Evolutionary conservation across 2,797 vertebrate genomes (phyloP), one percentile per base, ranked within the genome.

Genomic region (Coregonus sp.): DNA sequence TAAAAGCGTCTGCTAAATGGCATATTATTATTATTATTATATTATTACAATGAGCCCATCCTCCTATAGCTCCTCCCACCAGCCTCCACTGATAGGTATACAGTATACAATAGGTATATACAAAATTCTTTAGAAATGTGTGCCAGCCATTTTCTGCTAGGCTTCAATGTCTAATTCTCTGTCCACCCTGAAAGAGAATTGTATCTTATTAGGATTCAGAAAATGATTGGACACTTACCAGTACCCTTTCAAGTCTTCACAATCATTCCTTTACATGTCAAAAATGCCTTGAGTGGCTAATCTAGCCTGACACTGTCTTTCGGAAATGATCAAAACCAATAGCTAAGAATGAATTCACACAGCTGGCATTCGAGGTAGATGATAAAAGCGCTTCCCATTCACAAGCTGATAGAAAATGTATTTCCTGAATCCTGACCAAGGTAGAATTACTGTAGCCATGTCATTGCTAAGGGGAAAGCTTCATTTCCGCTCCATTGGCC

Each of bases 141-240:
- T n/a, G 52, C 54, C 4, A 56, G 3, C 54, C 1, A 56, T 18
- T 56, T 56, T 1, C 4, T 56, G 54, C 15, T 56, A 4, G 54
- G 16, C 15, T 54, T 54, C 52, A 11, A 54, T 54, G 14, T 54
- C 16, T 56, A 56, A 15, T 56, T 56, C 69, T 50, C 20, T 20
- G 7, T 2, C 40, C 68, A 16, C 40, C 6, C 18, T n/a, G n/a
- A 70, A 16, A 70, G 7, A 20, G 15, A n/a, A 3, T 40, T 70
- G 20, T 12, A 2, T 18, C 4, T 9, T 20, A 87, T 78, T 78
- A 80, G 79, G 75, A 80, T 83, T 87, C 80, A 68, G 18, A 85
- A 78, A 75, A 88, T 86, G 88, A 90, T 86, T 84, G 79, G 79
- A 65, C 86, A 81, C 79, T 87, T 85, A 76, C 72, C 82, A 79